Conservation (phyloP, 2,113 vertebrate species). For the Orcinus orca region DNA sequence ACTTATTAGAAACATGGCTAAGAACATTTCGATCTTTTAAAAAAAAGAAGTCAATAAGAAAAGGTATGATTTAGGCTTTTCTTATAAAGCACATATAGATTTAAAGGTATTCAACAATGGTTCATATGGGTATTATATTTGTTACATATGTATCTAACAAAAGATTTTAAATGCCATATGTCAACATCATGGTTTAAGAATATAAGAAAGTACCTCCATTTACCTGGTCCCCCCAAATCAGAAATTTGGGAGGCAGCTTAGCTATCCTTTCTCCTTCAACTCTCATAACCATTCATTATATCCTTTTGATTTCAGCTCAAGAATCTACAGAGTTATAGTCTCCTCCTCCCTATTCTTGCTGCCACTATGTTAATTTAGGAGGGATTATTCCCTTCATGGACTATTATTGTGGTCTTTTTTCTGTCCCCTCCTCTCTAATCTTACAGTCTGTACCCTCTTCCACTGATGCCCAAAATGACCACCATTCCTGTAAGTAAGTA, state of each 20-base stretch:
- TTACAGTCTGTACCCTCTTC: neutral
- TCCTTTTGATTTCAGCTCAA: neutral
- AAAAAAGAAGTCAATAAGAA: neutral
- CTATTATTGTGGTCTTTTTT: neutral
- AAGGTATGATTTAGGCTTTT: neutral
- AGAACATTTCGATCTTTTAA: neutral
- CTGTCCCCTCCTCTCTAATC: neutral
- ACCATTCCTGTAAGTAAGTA: neutral
- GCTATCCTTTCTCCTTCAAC: neutral
- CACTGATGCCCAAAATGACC: neutral
- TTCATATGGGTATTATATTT: neutral
- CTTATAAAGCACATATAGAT: neutral
- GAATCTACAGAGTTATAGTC: neutral
- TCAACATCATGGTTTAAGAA: neutral
- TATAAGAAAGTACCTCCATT: neutral
- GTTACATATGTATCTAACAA: neutral
- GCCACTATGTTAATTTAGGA: neutral
- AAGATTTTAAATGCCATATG: neutral
- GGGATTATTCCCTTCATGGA: neutral
- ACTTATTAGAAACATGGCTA: neutral
- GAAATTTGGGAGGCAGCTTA: neutral
- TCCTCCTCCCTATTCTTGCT: neutral
- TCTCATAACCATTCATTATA: neutral
- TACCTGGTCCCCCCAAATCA: neutral
- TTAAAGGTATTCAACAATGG: neutral